A percentile compares a stretch with the other conserved stretches of the same genome.
Evolutionary conservation across 2,113 vertebrate species (phyloP).

Genomic region (Engystomops pustulosus): DNA sequence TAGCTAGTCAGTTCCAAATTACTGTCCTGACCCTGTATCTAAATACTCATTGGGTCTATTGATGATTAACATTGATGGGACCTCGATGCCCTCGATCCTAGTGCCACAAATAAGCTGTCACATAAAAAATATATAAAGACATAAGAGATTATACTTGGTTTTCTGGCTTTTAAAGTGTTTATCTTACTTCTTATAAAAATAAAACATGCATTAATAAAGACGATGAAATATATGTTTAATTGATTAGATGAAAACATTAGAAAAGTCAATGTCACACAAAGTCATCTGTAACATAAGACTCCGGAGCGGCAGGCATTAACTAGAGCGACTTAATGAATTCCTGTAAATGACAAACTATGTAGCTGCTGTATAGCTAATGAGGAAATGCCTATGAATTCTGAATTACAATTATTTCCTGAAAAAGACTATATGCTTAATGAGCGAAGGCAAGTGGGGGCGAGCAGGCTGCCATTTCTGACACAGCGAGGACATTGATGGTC

Average conservation of each 20-base stretch:
- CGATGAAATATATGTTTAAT: not conserved
- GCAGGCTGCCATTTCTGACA: conserved; percentile 5
- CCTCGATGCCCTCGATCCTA: too few species aligned
- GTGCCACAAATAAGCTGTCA: too few species aligned
- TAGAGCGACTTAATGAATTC: conserved; percentile 37
- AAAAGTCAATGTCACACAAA: conserved; percentile 7
- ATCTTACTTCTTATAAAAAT: not conserved
- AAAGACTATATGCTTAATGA: conserved; percentile 27
- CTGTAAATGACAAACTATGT: conserved; percentile 44
- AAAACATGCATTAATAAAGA: not conserved
- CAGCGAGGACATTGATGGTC: not conserved
- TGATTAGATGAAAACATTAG: not conserved
- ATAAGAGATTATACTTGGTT: not conserved
- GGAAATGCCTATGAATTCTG: conserved; percentile 29
- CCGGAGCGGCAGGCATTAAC: not conserved
- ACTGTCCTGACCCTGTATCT: too few species aligned
- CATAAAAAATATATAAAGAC: too few species aligned
- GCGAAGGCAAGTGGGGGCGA: not conserved
- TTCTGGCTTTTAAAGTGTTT: not conserved
- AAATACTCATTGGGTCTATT: too few species aligned
- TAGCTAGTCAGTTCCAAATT: too few species aligned
- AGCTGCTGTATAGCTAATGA: conserved; percentile 34
- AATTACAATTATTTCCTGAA: conserved; percentile 33
- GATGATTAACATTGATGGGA: too few species aligned
- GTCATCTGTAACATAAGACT: conserved; percentile 9